A percentile compares a stretch with the other conserved stretches of the same genome.
phyloP scores from a whole-genome alignment of 2,888 invertebrate genomes.

The Ornithoptera priamus region DNA sequence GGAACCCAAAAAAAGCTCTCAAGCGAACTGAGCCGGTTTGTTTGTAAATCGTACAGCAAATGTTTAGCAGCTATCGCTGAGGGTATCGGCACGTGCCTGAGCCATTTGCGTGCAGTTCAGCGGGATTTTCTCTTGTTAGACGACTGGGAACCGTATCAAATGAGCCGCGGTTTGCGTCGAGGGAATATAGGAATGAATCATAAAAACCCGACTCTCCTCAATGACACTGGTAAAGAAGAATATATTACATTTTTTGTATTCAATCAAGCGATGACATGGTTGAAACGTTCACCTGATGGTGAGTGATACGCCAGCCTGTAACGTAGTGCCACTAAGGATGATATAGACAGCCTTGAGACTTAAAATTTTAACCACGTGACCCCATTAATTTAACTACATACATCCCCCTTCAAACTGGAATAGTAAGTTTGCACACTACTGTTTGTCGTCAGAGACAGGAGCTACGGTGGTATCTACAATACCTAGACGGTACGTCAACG shows the following conservation, averaged over 20 bases:
- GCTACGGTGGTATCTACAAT: too few relatives aligned
- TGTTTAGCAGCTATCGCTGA: constrained; percentile 51
- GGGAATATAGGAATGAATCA: constrained; percentile 35
- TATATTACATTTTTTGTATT: background rate
- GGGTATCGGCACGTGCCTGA: constrained; percentile 63
- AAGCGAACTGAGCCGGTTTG: constrained; percentile 41
- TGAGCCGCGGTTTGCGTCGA: constrained; percentile 50
- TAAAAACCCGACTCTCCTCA: background rate
- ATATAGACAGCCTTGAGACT: too few relatives aligned
- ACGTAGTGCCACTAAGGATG: too few relatives aligned
- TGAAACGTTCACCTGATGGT: too few relatives aligned
- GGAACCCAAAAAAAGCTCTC: constrained; percentile 35
- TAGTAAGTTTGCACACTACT: too few relatives aligned
- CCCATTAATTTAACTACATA: too few relatives aligned
- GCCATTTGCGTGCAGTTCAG: constrained; percentile 60
- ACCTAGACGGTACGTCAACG: too few relatives aligned
- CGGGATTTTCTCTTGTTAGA: constrained; percentile 57
- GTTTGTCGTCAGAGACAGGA: too few relatives aligned
- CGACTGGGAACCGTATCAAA: constrained; percentile 45
- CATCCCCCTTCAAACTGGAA: too few relatives aligned
- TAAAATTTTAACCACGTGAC: too few relatives aligned
- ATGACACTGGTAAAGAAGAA: background rate
- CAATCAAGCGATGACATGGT: too few relatives aligned
- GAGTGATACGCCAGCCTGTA: too few relatives aligned
- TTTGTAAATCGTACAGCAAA: constrained; percentile 57